Evolutionary conservation across 2,888 invertebrate genomes (phyloP), one percentile per base, ranked within the genome.

Genomic region (Brachypterus glaber): DNA sequence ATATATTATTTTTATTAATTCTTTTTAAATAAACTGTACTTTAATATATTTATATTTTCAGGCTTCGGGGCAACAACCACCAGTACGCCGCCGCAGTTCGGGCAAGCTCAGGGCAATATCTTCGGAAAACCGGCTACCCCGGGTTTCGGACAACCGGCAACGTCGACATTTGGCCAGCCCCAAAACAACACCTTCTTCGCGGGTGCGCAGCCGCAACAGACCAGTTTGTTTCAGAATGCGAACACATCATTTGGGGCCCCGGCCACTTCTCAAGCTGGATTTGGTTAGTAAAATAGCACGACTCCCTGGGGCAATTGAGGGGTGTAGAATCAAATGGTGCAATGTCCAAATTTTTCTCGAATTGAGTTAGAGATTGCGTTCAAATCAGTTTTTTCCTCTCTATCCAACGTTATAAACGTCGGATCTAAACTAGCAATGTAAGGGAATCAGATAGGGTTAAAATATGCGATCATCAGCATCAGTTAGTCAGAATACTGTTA

Each of bases 131-230:
- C 64, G 3, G 71, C 79, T 2, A 73, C 75, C 1, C 70, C 74
- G 1, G 74, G 75, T 34, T 81, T 82, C 41, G 82, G 81, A 17
- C 74, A 75, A 2, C 42, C 55, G 1, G 69, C 74, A 1, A 70
- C 81, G 3, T 74, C 82, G 0, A 73, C 81, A 0, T 86, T 86
- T 63, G 85, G 85, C 0, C 73, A 75, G 17, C 60, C 69, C 1
- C 58, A 76, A 9, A 48, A 48, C 9, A 45, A 50, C n/a, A 60
- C 79, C 37, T 80, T 80, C 60, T 76, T 73, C 30, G 62, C 71
- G 5, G 62, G 70, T 5, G 61, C 71, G 24, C 71, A 72, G 40
- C 61, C 69, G 17, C 54, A 62, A n/a, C 54, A 62, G 1, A 53
- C 67, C 59, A 73, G 76, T 40, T 63, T 82, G 2, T 82, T 82